These are phyloP conservation scores for Anoura caudifer DNA, from an alignment of 2,113 vertebrate species.

Conservation along the genomic window DNA sequence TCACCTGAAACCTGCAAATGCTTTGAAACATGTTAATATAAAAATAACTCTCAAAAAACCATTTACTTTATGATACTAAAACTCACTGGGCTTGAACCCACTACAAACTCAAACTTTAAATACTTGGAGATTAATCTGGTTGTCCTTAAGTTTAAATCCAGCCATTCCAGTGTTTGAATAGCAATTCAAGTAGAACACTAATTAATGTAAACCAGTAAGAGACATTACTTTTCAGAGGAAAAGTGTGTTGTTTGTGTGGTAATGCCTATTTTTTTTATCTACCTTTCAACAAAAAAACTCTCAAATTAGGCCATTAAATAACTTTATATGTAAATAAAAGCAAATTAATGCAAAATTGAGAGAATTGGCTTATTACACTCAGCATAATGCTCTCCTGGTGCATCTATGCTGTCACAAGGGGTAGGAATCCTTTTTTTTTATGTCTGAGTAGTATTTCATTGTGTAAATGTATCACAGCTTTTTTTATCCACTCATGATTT, in stretches of 20 bases:
- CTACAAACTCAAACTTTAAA: slow-evolving; percentile 9
- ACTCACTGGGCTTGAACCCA: slow-evolving; percentile 28
- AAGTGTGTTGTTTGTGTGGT: background rate
- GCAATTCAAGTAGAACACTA: slow-evolving; percentile 9
- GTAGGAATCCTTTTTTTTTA: no score
- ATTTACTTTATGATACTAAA: slow-evolving; percentile 62
- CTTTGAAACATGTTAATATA: slow-evolving; percentile 73
- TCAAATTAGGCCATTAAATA: background rate
- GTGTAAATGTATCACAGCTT: no score
- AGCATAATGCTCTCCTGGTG: no score
- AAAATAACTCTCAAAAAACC: slow-evolving; percentile 58
- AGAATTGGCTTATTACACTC: background rate
- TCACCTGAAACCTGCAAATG: slow-evolving; percentile 68
- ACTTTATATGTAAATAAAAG: background rate
- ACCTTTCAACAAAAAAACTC: background rate
- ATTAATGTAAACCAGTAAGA: slow-evolving; percentile 14
- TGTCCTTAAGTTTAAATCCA: slow-evolving; percentile 44
- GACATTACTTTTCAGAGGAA: background rate
- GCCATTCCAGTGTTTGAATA: slow-evolving; percentile 40
- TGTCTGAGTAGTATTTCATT: no score
- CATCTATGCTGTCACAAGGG: no score
- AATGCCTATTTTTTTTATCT: background rate
- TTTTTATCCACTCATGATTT: background rate
- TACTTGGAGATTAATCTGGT: slow-evolving; percentile 39
- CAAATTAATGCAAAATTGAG: background rate